Evolutionary conservation across 2,797 vertebrate genomes (phyloP).

Genomic region (Sebastes kiyomatsui): DNA sequence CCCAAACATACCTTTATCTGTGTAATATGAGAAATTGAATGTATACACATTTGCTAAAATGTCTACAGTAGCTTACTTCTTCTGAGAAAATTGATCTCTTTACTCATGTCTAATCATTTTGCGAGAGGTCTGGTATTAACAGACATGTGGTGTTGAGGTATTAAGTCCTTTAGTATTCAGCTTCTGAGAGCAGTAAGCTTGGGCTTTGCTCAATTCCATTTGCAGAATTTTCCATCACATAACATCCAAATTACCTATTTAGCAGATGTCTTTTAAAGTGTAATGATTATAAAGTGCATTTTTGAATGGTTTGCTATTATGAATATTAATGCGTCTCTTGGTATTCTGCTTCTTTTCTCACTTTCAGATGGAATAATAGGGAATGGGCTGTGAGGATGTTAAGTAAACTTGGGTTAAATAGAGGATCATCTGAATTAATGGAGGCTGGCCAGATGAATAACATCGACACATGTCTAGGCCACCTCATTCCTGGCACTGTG

Average conservation of each 20-base stretch:
- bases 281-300: conserved; percentile 15
- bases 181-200: background rate
- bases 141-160: background rate
- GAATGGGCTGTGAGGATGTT: conserved; percentile 4
- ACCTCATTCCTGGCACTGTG: background rate
- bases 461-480: background rate
- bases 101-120: background rate
- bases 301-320: conserved; percentile 8
- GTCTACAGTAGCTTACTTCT: background rate
- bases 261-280: conserved; percentile 26
- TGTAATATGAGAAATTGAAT: background rate
- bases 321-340: conserved; percentile 45
- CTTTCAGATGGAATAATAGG: conserved; percentile 1
- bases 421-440: conserved; percentile 28
- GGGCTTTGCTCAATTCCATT: background rate
- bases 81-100: conserved; percentile 8
- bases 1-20: background rate
- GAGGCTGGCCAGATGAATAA: conserved; percentile 38
- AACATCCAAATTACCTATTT: conserved; percentile 40
- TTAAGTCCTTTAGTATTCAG: background rate
- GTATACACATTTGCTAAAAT: background rate
- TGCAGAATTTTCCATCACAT: conserved; percentile 7
- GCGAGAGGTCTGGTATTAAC: background rate
- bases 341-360: background rate
- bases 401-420: conserved; percentile 54